Base-by-base conservation (phyloP, 2,888 invertebrate genomes). In the Lasioglossum marginatum region DNA sequence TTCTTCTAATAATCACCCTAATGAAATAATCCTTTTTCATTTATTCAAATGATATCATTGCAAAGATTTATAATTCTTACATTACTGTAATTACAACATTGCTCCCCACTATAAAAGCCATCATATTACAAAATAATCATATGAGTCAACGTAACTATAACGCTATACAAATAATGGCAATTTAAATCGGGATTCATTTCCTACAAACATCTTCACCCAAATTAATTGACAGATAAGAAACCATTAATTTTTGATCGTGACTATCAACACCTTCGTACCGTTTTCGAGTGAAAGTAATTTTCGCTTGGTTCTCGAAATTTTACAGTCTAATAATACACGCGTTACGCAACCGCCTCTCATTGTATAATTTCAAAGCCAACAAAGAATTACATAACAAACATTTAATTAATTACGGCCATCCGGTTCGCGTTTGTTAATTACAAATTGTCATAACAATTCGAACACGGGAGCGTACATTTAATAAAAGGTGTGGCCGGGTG, bases 221-320 rank as follows among this genome's bases (percentile, higher is more conserved):
- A 19, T 48, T 48, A 19, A 19, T 5, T 19, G 23, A 23, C 2
- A 23, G 23, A 52, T 52, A 23, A 2, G 19, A 0, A 8, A 23
- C 8, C 8, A 52, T 23, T 23, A 6, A 52, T 14, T 60, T 4
- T n/a, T 12, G 0, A n/a, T 57, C n/a, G 3, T n/a, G 4, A 12
- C 4, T 27, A 27, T 12, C 27, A 27, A 60, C 1, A 12, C 12
- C 0, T 27, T 60, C 60, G 27, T 27, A 14, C 1, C 10, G 1
- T 60, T 60, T 12, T 4, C 60, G 5, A 10, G 8, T 52, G n/a
- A 60, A 60, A 60, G 5, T 27, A 27, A n/a, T 12, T 60, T 27
- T 14, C 14, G 1, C 4, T 0, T 5, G 85, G 74, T 89, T 93
- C 82, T 84, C 83, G 45, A 89, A 90, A 63, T 89, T 93, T 76